Evolutionary conservation across 2,888 invertebrate species (phyloP), one percentile per base, ranked within the genome.

Genomic region (Caenorhabditis doughertyi): DNA sequence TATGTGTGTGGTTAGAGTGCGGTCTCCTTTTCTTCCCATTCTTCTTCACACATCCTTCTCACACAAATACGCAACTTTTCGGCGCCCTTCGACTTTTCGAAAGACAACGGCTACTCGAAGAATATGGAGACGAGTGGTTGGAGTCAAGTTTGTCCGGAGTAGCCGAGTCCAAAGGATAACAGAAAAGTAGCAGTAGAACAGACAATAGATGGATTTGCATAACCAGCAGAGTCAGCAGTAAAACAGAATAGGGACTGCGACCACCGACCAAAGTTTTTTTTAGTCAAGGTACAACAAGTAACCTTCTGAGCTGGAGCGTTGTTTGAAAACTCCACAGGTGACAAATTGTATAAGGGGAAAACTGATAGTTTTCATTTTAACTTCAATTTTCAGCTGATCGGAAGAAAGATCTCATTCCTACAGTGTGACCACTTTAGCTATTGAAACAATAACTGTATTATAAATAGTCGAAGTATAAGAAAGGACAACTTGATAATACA

Each of bases 21-120:
- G 73, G 44, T 56, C 55, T 65, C 56, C 64, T 44, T 65, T 53
- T 39, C 72, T 53, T 51, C 64, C 47, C 60, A 60, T 72, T 60
- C 71, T 67, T 76, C 76, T 67, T 76, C 76, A 68, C 68, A 67
- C 76, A 67, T 76, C 76, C 67, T 67, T 55, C 67, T 65, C 60
- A 58, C 49, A 49, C 67, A 76, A 76, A 76, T 76, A 76, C 76
- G 76, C 76, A 76, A 76, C 76, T 76, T 76, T 76, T 76, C 76
- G 76, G 60, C 76, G 76, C 76, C 76, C 67, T 76, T 68, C 67
- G 76, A 68, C 76, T 49, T 51, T 58, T 65, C 47, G 25, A 39
- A 58, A 67, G 60, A 68, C 65, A 68, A 60, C 55, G 58, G 65
- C 49, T 65, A 65, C 65, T 65, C 32, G 73, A 73, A 62, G 39